Percentiles rank a stretch among this genome's conserved stretches.
Conservation (phyloP, 2,888 invertebrate species). For the Chorisops tibialis region DNA sequence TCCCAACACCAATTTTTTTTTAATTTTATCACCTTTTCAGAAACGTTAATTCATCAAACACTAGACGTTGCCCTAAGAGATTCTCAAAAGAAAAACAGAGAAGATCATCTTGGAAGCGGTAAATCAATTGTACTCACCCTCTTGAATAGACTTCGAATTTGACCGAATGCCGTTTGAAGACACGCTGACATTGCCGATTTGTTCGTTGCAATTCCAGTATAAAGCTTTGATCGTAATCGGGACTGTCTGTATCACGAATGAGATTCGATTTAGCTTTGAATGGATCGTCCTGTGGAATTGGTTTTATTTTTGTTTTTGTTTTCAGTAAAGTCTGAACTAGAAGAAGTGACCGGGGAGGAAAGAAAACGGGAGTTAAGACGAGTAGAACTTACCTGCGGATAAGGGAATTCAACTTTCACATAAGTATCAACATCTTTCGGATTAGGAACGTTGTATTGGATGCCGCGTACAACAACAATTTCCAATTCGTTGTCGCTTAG, state of each 20-base stretch:
- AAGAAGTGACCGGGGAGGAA: background rate
- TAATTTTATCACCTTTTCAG: background rate
- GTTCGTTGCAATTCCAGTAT: conserved; percentile 75
- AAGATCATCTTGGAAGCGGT: conserved; percentile 12
- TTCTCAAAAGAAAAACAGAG: conserved; percentile 19
- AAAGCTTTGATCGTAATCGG: conserved; percentile 80
- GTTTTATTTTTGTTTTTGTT: background rate
- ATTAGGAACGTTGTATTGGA: conserved; percentile 78
- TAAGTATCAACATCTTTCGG: conserved; percentile 90
- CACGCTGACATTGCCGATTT: conserved; percentile 74
- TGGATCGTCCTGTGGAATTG: conserved; percentile 61
- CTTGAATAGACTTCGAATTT: conserved; percentile 90
- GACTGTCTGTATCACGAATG: conserved; percentile 82
- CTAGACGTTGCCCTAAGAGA: conserved; percentile 30
- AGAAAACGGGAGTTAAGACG: background rate
- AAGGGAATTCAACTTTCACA: conserved; percentile 90
- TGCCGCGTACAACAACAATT: conserved; percentile 78
- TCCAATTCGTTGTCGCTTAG: conserved; percentile 88
- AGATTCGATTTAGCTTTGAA: conserved; percentile 72
- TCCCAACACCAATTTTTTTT: conserved; percentile 7
- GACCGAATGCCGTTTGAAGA: conserved; percentile 83
- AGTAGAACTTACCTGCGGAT: conserved; percentile 64
- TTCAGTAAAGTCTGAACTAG: background rate
- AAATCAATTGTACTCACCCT: conserved; percentile 70
- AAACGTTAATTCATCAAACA: conserved; percentile 22